Percentiles rank a stretch among this genome's conserved stretches.
Evolutionary conservation across 2,888 invertebrate genomes (phyloP).

Genomic region (Campoplex capitator): DNA sequence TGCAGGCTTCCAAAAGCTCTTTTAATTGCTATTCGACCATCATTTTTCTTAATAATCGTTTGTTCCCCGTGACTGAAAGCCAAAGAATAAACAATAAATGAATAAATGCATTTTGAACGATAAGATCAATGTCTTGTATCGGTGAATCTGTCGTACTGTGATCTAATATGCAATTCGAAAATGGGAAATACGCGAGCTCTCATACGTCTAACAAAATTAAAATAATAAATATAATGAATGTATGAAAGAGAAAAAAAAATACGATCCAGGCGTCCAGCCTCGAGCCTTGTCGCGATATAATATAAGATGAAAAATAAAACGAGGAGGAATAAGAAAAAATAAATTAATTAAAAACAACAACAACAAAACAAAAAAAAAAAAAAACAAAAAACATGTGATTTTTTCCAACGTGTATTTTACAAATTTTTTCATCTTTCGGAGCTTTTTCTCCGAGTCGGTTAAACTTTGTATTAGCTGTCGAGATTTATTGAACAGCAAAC

Average conservation of each 20-base stretch:
- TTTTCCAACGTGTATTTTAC: constrained; percentile 65
- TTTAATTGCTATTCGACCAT: neutral
- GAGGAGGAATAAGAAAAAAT: constrained; percentile 7
- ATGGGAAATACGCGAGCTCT: neutral
- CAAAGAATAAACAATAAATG: neutral
- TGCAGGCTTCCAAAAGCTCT: neutral
- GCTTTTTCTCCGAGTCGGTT: constrained; percentile 63
- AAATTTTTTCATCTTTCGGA: constrained; percentile 67
- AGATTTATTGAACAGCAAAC: constrained; percentile 21
- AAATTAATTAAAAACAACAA: constrained; percentile 15
- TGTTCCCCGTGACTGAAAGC: neutral
- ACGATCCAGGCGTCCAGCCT: constrained; percentile 46
- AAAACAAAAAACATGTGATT: constrained; percentile 50
- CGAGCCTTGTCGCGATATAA: constrained; percentile 55
- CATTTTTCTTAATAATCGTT: neutral
- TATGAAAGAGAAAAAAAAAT: constrained; percentile 23
- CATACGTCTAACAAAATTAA: neutral
- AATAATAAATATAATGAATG: constrained; percentile 2
- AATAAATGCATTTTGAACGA: neutral
- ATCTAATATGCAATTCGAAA: constrained; percentile 13
- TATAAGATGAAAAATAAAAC: constrained; percentile 38
- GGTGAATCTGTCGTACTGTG: constrained; percentile 35
- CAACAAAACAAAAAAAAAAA: neutral
- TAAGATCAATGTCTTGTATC: constrained; percentile 3
- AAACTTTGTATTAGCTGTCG: constrained; percentile 54